Base-by-base conservation (phyloP, 2,888 invertebrate species). In the Laspeyria flexula region DNA sequence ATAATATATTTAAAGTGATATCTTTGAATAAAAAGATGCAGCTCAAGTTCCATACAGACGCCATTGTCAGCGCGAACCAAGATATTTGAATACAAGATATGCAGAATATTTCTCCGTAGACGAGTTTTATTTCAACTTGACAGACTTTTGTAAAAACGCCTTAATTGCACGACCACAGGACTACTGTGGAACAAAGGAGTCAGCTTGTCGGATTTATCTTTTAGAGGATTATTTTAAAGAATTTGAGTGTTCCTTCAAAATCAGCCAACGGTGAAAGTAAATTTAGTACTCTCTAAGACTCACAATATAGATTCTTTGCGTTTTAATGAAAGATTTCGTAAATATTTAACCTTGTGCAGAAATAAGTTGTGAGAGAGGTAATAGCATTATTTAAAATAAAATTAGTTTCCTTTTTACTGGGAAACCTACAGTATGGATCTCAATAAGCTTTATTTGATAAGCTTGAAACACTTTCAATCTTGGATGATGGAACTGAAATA, bases 51-150 rank as follows among this genome's bases (percentile, higher is more conserved):
- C 54, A 51, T 51, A 40, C 53, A 52, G 59, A 52, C 54, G 52
- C 49, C 37, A 66, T 65, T 68, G 63, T 63, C 55, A 56, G 35
- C 43, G 54, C 29, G 30, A 43, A 62, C 43, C 43, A 55, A 60
- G 63, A 70, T 62, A 73, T 78, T 77, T 73, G 73, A 79, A 80
- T 78, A 75, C 71, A 70, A 71, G 80, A 80, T 74, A 75, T 73
- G n/a, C 69, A 68, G 61, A 72, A 73, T 76, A 74, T 75, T 73
- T 61, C 52, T 60, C 55, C 48, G 45, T 48, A 3, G 54, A 47
- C 40, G 54, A 55, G 62, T 73, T 78, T 79, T 77, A 78, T 79
- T 79, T 81, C 68, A 63, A 65, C 69, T 75, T 57, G 67, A 71
- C 63, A 62, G 65, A 67, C 54, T 57, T 69, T 65, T 66, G 69